A percentile compares a stretch with the other conserved stretches of the same genome.
Evolutionary conservation across 2,888 invertebrate species (phyloP).

Genomic region (Drosophila siamana): DNA sequence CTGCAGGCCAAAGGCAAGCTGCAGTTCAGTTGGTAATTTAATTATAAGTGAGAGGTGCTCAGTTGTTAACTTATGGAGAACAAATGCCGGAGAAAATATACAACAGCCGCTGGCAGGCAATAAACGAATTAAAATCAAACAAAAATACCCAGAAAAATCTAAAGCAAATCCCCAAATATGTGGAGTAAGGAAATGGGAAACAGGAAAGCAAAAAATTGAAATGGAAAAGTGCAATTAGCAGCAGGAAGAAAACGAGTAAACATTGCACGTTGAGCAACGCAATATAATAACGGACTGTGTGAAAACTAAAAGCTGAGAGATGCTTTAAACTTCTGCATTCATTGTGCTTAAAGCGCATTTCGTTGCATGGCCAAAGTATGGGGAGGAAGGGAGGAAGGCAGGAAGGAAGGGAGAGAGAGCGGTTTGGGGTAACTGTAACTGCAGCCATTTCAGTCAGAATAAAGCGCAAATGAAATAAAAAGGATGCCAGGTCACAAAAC

Average conservation of each 20-base stretch:
- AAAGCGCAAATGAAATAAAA: conserved; percentile 62
- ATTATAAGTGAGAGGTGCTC: conserved; percentile 36
- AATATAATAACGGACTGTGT: neutral
- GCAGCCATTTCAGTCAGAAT: conserved; percentile 47
- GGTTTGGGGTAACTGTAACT: conserved; percentile 5
- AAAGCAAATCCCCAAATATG: neutral
- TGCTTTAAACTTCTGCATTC: neutral
- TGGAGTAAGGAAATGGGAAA: conserved; percentile 1
- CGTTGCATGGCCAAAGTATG: conserved; percentile 1
- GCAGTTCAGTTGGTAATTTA: conserved; percentile 39
- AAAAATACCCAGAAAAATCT: neutral
- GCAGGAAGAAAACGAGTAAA: neutral
- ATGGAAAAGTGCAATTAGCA: neutral
- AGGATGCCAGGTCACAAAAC: conserved; percentile 23
- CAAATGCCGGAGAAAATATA: conserved; percentile 1
- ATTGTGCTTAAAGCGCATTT: conserved; percentile 12
- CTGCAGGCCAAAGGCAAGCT: conserved; percentile 1
- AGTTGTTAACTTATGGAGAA: conserved; percentile 23
- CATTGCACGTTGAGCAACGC: neutral
- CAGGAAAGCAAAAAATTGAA: neutral
- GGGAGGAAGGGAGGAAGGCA: neutral
- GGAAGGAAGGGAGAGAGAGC: too few relatives aligned
- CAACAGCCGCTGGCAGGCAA: conserved; percentile 13
- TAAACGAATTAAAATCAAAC: conserved; percentile 10
- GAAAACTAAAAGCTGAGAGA: neutral